Conservation (phyloP, 2,113 vertebrate genomes). For the Elachura formosa region DNA sequence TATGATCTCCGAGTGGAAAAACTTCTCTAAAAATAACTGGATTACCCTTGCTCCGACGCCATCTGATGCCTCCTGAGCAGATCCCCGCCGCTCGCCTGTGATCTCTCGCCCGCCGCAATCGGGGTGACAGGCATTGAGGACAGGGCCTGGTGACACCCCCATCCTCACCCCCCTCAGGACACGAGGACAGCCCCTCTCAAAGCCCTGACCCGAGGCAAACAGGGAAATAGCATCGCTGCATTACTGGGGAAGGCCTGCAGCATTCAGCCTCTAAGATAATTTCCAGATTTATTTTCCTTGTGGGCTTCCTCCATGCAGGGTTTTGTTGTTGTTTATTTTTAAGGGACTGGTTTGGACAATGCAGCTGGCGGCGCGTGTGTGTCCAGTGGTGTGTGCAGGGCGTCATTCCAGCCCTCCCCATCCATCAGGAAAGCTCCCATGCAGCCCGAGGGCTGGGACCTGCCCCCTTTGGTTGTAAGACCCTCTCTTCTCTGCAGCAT, state of each 20-base stretch:
- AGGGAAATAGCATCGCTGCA: background rate
- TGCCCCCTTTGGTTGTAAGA: background rate
- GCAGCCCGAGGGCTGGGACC: background rate
- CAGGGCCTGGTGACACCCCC: slow-evolving; percentile 70
- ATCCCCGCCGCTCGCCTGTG: slow-evolving; percentile 70
- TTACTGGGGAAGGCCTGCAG: background rate
- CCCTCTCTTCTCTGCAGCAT: background rate
- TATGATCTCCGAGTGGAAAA: slow-evolving; percentile 82
- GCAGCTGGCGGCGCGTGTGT: background rate
- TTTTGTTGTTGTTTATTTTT: background rate
- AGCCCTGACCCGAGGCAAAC: slow-evolving; percentile 33
- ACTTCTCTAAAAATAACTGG: slow-evolving; percentile 83
- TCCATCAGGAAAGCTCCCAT: background rate
- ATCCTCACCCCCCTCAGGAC: slow-evolving; percentile 30
- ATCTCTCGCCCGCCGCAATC: slow-evolving; percentile 76
- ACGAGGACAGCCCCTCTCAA: background rate
- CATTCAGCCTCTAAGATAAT: background rate
- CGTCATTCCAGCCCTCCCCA: background rate
- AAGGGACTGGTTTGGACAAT: background rate
- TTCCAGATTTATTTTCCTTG: background rate
- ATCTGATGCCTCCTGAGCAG: slow-evolving; percentile 75
- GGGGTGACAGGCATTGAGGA: slow-evolving; percentile 78
- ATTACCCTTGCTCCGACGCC: slow-evolving; percentile 77
- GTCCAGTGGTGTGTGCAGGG: background rate
- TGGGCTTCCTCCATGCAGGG: background rate